Conservation (phyloP, 2,113 vertebrate species). For the Megaceryle maxima region DNA sequence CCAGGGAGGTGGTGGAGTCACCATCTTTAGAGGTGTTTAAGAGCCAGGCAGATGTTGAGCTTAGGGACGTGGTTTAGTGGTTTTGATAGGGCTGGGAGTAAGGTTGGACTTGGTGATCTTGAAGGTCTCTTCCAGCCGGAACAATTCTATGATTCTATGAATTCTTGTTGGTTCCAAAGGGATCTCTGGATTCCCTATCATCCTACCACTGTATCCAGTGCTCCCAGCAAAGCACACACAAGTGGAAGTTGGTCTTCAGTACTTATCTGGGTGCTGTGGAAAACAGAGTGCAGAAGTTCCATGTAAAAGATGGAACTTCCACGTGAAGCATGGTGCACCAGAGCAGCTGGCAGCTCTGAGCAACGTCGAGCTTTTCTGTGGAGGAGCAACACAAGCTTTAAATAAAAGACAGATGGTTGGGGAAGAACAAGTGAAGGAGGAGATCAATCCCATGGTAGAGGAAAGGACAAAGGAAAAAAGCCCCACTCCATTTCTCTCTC, state of each 20-base stretch:
- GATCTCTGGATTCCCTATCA: not conserved
- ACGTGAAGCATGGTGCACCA: not conserved
- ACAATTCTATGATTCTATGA: too few species aligned
- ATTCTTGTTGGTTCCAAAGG: not conserved
- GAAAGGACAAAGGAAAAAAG: not conserved
- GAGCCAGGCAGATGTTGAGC: too few species aligned
- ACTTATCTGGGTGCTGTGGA: not conserved
- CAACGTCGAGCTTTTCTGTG: not conserved
- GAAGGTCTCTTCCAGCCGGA: too few species aligned
- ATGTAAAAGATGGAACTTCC: not conserved
- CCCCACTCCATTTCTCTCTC: not conserved
- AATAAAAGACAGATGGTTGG: not conserved
- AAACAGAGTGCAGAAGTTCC: not conserved
- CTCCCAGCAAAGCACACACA: not conserved
- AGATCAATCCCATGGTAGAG: not conserved
- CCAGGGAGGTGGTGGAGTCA: too few species aligned
- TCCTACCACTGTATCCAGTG: not conserved
- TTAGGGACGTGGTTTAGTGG: too few species aligned
- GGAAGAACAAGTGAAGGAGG: not conserved
- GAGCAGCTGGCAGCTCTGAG: not conserved
- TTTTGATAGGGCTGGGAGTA: too few species aligned
- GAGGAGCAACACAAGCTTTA: not conserved
- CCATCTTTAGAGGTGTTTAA: too few species aligned
- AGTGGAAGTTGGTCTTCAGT: not conserved
- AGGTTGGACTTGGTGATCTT: too few species aligned